Evolutionary conservation across 2,113 vertebrate genomes (phyloP).

Genomic region (Dicaeum eximium): DNA sequence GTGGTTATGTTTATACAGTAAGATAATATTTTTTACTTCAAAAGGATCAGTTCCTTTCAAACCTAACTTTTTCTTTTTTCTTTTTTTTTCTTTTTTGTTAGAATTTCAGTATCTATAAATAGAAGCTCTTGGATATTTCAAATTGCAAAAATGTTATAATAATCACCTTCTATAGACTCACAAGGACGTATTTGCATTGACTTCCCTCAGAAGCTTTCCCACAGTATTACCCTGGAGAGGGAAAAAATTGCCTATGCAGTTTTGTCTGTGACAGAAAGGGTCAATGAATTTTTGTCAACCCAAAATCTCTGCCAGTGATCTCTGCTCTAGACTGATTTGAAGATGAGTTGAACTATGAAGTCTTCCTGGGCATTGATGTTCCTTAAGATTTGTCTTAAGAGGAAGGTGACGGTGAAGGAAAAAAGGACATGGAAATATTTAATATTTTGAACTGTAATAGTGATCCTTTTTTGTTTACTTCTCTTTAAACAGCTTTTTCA

Average conservation of each 20-base stretch:
- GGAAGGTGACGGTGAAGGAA: not conserved
- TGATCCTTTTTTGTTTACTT: not conserved
- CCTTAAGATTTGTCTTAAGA: not conserved
- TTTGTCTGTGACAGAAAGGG: not conserved
- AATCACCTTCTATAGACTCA: not conserved
- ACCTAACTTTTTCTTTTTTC: not conserved
- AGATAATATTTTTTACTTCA: not conserved
- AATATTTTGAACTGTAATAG: not conserved
- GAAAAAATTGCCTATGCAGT: not conserved
- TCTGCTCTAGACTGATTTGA: not conserved
- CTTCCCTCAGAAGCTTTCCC: not conserved
- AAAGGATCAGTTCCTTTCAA: not conserved
- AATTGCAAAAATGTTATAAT: not conserved
- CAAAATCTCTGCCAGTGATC: not conserved
- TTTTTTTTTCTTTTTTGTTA: not conserved
- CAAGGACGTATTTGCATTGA: not conserved
- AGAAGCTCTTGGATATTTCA: conserved; percentile 24
- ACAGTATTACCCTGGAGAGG: not conserved
- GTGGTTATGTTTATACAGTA: not conserved
- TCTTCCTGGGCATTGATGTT: not conserved
- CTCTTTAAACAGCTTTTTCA: not conserved
- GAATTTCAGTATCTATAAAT: conserved; percentile 15
- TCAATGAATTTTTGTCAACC: not conserved
- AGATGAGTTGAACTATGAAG: not conserved
- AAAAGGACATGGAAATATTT: not conserved